Evolutionary conservation across 2,888 invertebrate species (phyloP).

Genomic region (Leptinotarsa juncta): DNA sequence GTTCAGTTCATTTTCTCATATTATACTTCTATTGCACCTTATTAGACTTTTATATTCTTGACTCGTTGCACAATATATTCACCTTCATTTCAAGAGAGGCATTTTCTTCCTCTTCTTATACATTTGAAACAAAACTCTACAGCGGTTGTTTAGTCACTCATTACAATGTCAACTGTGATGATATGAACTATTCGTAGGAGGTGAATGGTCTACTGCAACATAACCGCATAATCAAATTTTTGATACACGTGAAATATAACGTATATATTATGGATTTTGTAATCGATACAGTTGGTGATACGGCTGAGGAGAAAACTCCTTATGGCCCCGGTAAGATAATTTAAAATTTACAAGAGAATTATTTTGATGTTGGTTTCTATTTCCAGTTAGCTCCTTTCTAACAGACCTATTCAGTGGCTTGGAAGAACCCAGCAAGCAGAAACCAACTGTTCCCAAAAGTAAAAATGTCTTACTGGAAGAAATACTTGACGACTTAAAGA

Average conservation of each 20-base stretch:
- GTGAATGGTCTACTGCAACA: too few species aligned
- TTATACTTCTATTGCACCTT: too few species aligned
- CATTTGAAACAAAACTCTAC: too few species aligned
- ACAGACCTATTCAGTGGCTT: slow-evolving; percentile 22
- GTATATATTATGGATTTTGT: slow-evolving; percentile 69
- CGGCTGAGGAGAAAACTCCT: slow-evolving; percentile 15
- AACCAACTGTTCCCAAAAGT: slow-evolving; percentile 18
- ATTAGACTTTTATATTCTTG: too few species aligned
- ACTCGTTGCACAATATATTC: too few species aligned
- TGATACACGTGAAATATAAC: not conserved
- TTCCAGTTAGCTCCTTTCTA: slow-evolving; percentile 18
- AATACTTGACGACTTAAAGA: slow-evolving; percentile 42
- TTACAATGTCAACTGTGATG: too few species aligned
- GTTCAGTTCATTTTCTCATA: too few species aligned
- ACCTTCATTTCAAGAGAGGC: too few species aligned
- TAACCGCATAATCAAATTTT: too few species aligned
- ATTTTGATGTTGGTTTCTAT: not conserved
- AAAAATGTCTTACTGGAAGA: slow-evolving; percentile 33
- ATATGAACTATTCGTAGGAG: too few species aligned
- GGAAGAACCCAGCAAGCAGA: slow-evolving; percentile 4
- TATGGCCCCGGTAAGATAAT: not conserved
- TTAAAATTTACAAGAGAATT: not conserved
- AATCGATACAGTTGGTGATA: slow-evolving; percentile 69
- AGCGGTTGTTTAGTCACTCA: too few species aligned
- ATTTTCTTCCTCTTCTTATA: too few species aligned